Evolutionary conservation across 1,140 invertebrate species (phyloP), one percentile per base, ranked within the genome.

Genomic region (Papilio glaucus): DNA sequence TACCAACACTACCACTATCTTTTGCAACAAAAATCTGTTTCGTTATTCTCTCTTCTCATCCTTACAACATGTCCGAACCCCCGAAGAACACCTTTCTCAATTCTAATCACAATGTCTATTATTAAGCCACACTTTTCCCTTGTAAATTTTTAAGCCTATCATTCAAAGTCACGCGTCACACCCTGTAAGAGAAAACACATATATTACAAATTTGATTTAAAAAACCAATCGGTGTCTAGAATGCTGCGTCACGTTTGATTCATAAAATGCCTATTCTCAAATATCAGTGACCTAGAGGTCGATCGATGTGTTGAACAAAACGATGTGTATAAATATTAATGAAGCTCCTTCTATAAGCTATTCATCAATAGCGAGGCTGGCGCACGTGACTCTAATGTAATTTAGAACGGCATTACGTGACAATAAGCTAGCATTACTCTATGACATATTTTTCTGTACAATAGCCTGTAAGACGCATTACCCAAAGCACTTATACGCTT

Each of bases 271-370:
- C 12, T n/a, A n/a, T 42, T 42, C 41, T n/a, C 12, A 42, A 42
- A 13, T n/a, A 42, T 4, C 21, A 45, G 5, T 18, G 15, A 49
- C 42, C 15, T 49, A 49, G 15, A 49, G 15, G 15, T 18, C 4
- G 45, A 4, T 21, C 18, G 18, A 53, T 21, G 45, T 53, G 9
- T 53, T 24, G 42, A 24, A 21, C 18, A 53, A n/a, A n/a, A 3
- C 29, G 29, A 33, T 33, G 6, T 18, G 8, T 53, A 53, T 53
- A 24, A 53, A 53, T 53, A 53, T 53, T 53, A 53, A 53, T 53
- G 18, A 53, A 53, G 45, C 1, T 53, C 8, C 8, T 5, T 45
- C 42, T 45, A 45, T 45, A 7, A 8, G 15, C 8, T 9, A 24
- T 53, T 53, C 45, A 53, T 53, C 45, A 53, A 53, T 53, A 53